Percentiles rank a stretch among this genome's conserved stretches.
phyloP scores from a whole-genome alignment of 2,797 vertebrate genomes.

The Pempheris klunzingeri region DNA sequence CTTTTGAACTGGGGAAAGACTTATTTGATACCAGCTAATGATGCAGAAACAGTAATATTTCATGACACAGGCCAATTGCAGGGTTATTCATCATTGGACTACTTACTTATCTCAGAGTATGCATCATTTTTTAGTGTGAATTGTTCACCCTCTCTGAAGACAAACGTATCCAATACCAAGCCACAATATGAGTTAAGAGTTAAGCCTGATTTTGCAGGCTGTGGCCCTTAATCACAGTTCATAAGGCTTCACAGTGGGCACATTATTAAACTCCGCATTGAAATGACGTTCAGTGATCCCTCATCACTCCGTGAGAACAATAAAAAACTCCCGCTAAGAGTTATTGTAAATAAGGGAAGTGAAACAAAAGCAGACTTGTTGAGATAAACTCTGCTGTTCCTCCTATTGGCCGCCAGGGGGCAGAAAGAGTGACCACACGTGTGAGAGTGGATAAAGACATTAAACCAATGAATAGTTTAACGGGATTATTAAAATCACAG shows the following conservation, averaged over 20 bases:
- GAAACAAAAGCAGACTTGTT: not conserved
- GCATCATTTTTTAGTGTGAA: not conserved
- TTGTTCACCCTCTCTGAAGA: constrained; percentile 2
- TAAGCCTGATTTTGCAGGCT: not conserved
- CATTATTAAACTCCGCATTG: constrained; percentile 5
- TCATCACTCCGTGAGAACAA: not conserved
- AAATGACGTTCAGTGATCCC: constrained; percentile 13
- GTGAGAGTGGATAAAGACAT: not conserved
- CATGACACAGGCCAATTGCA: not conserved
- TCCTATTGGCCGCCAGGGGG: constrained; percentile 19
- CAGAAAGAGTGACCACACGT: not conserved
- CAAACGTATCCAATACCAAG: not conserved
- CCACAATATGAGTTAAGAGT: not conserved
- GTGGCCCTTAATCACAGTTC: constrained; percentile 7
- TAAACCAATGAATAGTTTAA: too few species aligned
- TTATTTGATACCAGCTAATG: not conserved
- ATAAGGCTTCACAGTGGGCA: not conserved
- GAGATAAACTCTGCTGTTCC: not conserved
- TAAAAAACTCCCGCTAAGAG: not conserved
- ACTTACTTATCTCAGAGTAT: not conserved
- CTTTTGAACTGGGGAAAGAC: not conserved
- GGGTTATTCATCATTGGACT: not conserved
- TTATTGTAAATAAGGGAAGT: not conserved
- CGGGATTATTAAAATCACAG: not conserved
- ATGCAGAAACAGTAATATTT: not conserved